Conservation (phyloP, 35 echinoderm and acorn worm genomes). For the Anneissia japonica region DNA sequence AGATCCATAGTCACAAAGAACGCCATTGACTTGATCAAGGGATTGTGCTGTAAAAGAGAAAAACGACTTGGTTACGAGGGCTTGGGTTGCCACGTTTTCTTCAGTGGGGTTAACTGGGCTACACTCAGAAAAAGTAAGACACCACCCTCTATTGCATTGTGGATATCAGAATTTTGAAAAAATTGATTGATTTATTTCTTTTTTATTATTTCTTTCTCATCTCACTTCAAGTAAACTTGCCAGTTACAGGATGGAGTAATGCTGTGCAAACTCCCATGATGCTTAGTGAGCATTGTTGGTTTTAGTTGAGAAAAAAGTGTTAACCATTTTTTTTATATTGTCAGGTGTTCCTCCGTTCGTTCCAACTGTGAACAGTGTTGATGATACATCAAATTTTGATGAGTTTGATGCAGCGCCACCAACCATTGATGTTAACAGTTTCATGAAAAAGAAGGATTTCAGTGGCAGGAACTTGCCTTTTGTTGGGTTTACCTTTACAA, state of each 20-base stretch:
- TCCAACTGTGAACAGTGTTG: conserved; percentile 64
- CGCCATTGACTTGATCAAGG: conserved; percentile 41
- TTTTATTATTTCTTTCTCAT: too few species aligned
- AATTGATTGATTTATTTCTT: too few species aligned
- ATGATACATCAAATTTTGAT: conserved; percentile 79
- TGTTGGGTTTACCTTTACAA: conserved; percentile 68
- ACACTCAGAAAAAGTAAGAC: conserved; percentile 58
- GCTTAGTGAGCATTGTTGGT: too few species aligned
- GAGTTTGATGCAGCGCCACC: conserved; percentile 56
- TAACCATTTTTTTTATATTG: background rate
- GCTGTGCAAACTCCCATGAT: too few species aligned
- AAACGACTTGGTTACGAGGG: conserved; percentile 57
- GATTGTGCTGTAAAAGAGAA: conserved; percentile 37
- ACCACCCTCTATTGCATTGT: background rate
- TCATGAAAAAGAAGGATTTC: conserved; percentile 44
- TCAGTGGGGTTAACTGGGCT: conserved; percentile 63
- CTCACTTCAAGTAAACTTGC: too few species aligned
- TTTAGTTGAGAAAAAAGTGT: background rate
- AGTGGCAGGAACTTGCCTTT: conserved; percentile 57
- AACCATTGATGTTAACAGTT: background rate
- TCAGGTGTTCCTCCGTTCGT: conserved; percentile 71
- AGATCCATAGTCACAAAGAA: conserved; percentile 2
- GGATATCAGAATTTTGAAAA: too few species aligned
- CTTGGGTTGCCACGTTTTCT: conserved; percentile 66
- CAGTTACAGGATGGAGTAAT: too few species aligned